Percentiles rank a stretch among this genome's conserved stretches.
Evolutionary conservation across 2,797 vertebrate species (phyloP).

Genomic region (Rhinoraja longicauda): DNA sequence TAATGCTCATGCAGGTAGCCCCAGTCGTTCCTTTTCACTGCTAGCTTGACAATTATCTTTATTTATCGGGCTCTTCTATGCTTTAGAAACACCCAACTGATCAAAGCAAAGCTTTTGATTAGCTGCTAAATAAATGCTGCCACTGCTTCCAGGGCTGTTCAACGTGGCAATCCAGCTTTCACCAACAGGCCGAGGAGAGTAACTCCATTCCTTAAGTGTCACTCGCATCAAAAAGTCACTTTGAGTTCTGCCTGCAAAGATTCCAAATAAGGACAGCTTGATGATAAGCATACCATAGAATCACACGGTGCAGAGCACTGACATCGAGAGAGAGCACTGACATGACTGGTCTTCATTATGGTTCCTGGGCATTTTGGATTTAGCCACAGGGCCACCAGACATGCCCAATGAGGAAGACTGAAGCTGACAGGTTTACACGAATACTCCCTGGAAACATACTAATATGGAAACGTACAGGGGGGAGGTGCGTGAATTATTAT

Average conservation of each 20-base stretch:
- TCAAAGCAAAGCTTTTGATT: neutral
- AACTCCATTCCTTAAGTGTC: neutral
- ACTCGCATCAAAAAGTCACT: neutral
- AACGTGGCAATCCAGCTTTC: neutral
- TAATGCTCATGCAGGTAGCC: neutral
- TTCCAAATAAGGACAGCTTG: neutral
- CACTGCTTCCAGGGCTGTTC: neutral
- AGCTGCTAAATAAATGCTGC: neutral
- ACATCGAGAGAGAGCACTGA: neutral
- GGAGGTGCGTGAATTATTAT: neutral
- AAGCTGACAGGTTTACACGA: neutral
- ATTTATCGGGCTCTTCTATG: conserved; percentile 11
- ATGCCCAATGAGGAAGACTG: neutral
- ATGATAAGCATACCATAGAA: neutral
- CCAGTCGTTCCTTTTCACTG: neutral
- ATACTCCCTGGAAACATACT: neutral
- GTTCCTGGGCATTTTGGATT: neutral
- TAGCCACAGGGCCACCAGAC: neutral
- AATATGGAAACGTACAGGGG: neutral
- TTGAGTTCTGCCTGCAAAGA: no score
- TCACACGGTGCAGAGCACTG: neutral
- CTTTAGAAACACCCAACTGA: neutral
- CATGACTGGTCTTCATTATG: neutral
- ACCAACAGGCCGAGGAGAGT: neutral
- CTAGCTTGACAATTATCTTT: neutral